Conservation (phyloP, 30 jellyfish, hydroid and myxozoan species). For the Turritopsis dohrnii region DNA sequence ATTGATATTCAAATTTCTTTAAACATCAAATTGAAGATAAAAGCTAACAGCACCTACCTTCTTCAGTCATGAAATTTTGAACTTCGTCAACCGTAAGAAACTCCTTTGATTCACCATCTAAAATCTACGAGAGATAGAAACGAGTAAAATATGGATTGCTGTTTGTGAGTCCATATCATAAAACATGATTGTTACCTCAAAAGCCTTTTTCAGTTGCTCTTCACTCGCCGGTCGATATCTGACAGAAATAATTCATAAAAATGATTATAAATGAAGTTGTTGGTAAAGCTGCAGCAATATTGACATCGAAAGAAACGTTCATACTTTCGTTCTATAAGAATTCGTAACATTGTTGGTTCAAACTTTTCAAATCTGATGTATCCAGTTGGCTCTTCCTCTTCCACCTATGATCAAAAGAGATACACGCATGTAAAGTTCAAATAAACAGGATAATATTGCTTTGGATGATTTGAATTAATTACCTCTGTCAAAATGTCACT, state of each 20-base stretch:
- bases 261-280: not conserved
- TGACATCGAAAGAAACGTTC: not conserved
- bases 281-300: not conserved
- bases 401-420: constrained; percentile 49
- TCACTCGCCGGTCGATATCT: constrained; percentile 72
- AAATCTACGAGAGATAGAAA: constrained; percentile 32
- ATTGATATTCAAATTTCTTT: no score
- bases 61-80: constrained; percentile 62
- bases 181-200: constrained; percentile 38
- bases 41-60: constrained; percentile 20
- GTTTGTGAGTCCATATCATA: no score
- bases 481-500: constrained; percentile 76
- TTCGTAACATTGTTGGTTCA: constrained; percentile 87
- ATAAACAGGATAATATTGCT: not conserved
- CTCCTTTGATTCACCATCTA: constrained; percentile 69
- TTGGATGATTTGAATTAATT: not conserved
- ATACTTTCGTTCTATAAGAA: constrained; percentile 73
- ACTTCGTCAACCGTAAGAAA: constrained; percentile 55
- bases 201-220: constrained; percentile 68
- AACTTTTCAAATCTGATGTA: constrained; percentile 65
- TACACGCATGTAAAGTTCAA: not conserved
- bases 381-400: constrained; percentile 95
- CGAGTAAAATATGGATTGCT: not conserved
- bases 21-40: no score
- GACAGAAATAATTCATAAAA: not conserved